A percentile compares a stretch with the other conserved stretches of the same genome.
phyloP scores from a whole-genome alignment of 2,797 vertebrate genomes.

The Clarias platycephalus region DNA sequence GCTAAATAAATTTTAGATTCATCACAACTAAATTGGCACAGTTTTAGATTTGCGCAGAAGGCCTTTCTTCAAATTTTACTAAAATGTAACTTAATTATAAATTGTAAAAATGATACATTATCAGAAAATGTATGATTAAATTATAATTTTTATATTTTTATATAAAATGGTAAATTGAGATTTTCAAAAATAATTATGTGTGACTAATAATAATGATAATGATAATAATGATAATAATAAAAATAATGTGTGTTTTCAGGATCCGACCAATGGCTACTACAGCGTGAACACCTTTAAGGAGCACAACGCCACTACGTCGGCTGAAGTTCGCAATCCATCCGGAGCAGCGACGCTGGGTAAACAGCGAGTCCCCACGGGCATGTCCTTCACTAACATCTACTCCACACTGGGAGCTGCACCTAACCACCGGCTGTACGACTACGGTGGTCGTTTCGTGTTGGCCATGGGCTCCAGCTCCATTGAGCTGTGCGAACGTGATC shows the following conservation, averaged over 20 bases:
- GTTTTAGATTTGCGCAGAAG: too few species aligned
- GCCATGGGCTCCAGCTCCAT: slow-evolving; percentile 99
- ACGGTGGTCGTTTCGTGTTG: slow-evolving; percentile 94
- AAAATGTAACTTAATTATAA: not conserved
- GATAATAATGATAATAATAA: not conserved
- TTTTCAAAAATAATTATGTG: not conserved
- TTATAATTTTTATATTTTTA: not conserved
- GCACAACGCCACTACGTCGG: slow-evolving; percentile 82
- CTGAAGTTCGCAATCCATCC: slow-evolving; percentile 77
- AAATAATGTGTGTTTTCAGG: slow-evolving; percentile 65
- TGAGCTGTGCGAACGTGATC: slow-evolving; percentile 95
- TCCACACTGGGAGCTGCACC: slow-evolving; percentile 90
- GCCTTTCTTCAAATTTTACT: too few species aligned
- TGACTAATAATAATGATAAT: too few species aligned
- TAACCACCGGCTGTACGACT: slow-evolving; percentile 96
- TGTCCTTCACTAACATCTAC: slow-evolving; percentile 99
- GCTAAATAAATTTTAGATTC: too few species aligned
- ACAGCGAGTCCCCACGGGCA: slow-evolving; percentile 93
- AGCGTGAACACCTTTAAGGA: slow-evolving; percentile 98
- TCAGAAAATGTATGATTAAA: not conserved
- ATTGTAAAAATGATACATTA: not conserved
- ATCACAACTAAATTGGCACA: too few species aligned
- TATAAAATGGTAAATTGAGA: not conserved
- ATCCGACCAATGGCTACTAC: slow-evolving; percentile 97
- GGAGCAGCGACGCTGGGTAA: slow-evolving; percentile 76